Percentiles rank a stretch among this genome's conserved stretches.
These are phyloP conservation scores for Drosophila buzzatii DNA, from an alignment of 2,888 invertebrate genomes.

Conservation along the genomic window DNA sequence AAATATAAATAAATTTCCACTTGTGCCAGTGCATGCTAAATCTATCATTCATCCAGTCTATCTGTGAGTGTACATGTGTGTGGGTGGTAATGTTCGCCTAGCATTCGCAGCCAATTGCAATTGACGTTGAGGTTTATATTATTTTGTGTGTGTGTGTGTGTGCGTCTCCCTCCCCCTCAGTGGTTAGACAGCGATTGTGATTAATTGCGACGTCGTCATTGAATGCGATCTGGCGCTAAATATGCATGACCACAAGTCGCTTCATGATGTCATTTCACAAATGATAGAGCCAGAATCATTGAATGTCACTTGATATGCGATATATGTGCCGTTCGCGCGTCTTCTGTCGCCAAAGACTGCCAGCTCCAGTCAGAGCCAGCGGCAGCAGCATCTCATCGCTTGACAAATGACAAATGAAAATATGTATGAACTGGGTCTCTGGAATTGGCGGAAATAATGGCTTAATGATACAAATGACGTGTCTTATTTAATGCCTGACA, in stretches of 20 bases:
- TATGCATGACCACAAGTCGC: constrained; percentile 54
- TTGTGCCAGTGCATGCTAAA: constrained; percentile 56
- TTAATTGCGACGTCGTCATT: constrained; percentile 76
- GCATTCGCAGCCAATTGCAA: constrained; percentile 53
- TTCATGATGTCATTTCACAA: constrained; percentile 66
- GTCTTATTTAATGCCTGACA: constrained; percentile 59
- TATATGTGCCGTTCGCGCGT: constrained; percentile 31
- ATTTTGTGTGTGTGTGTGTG: background rate
- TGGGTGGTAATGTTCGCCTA: constrained; percentile 49
- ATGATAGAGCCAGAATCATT: constrained; percentile 51
- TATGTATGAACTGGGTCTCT: constrained; percentile 41
- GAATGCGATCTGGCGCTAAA: constrained; percentile 70
- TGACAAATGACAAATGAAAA: constrained; percentile 65
- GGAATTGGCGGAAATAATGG: constrained; percentile 74
- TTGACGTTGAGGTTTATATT: constrained; percentile 44
- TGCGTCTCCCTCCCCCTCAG: background rate
- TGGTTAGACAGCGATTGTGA: constrained; percentile 64
- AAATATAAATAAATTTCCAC: constrained; percentile 47
- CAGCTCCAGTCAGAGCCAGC: background rate
- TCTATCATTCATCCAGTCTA: constrained; percentile 20
- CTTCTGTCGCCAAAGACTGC: constrained; percentile 35
- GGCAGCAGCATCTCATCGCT: constrained; percentile 19
- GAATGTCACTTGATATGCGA: constrained; percentile 62
- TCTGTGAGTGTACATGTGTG: constrained; percentile 30
- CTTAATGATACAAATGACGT: constrained; percentile 77